Base-by-base conservation (phyloP, 2,797 vertebrate genomes). In the Rallus crepitans region DNA sequence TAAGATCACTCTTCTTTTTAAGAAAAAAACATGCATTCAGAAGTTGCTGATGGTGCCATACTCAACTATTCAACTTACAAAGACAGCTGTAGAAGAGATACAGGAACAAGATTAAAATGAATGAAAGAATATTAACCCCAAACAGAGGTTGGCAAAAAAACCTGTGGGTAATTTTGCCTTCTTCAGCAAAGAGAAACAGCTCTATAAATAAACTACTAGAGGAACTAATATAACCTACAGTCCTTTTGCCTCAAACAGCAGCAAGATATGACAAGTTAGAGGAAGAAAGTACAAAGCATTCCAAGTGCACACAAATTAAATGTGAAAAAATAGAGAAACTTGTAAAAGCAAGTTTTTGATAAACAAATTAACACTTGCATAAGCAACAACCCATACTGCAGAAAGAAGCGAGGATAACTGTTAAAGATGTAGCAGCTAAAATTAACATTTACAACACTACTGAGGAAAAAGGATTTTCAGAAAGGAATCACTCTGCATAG, bases 81-180 rank as follows among this genome's bases (percentile, higher is more conserved):
- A 10, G 23, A 63, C 18, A 57, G 16, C 31, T 72, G 12, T 23
- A 6, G 23, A 66, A 53, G 37, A 84, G 50, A 70, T 3, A 57
- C 1, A 59, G 31, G 1, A 7, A 55, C 2, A 0, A 76, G 35
- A 35, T 72, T n/a, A 47, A 83, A 65, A 75, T 1, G 5, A 55
- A 70, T 28, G 15, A 57, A 76, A 48, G 21, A 77, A 48, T 12
- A 65, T n/a, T 55, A 47, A 87, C 9, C n/a, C 11, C 19, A 78
- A 73, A 85, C 3, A 3, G 14, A 79, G 15, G 5, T 0, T 33
- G 12, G 30, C 76, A 88, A 75, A 77, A 40, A 82, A 69, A 48
- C 7, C 37, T 40, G 8, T 14, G 24, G 18, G 37, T 35, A 82
- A 66, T 21, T 53, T 76, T 82, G 42, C 53, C 47, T 10, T 85